Evolutionary conservation across 2,797 vertebrate species (phyloP).

Genomic region (Microtus obscurus): DNA sequence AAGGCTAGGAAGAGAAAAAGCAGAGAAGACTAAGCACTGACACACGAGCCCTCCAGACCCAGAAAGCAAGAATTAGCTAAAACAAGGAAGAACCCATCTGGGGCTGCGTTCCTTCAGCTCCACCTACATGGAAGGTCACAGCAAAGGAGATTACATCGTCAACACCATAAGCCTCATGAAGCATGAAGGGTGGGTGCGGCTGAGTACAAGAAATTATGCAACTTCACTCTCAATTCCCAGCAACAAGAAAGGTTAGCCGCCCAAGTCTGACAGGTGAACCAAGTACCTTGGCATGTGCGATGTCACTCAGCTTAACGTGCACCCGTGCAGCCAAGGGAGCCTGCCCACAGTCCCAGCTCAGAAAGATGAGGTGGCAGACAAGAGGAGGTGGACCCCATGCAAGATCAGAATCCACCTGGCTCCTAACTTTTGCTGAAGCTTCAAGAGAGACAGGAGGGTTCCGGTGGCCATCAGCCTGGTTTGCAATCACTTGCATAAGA

Average conservation of each 20-base stretch:
- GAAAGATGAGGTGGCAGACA: neutral
- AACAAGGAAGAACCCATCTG: neutral
- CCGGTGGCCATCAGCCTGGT: neutral
- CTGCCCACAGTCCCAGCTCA: neutral
- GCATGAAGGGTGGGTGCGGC: neutral
- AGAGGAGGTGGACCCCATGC: neutral
- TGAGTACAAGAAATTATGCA: neutral
- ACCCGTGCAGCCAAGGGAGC: neutral
- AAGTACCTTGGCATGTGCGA: neutral
- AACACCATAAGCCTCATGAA: fast-evolving
- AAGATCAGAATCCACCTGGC: neutral
- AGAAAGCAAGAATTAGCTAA: neutral
- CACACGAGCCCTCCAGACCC: neutral
- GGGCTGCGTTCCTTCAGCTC: neutral
- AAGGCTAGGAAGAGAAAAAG: neutral
- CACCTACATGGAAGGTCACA: neutral
- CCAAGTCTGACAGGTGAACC: neutral
- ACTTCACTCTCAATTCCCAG: neutral
- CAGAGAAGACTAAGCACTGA: neutral
- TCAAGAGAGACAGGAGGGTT: neutral
- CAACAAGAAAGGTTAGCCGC: neutral
- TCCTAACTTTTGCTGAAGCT: neutral
- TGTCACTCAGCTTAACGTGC: neutral
- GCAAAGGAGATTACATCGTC: neutral
- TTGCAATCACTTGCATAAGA: neutral